Percentiles rank a stretch among this genome's conserved stretches.
Evolutionary conservation across 2,888 invertebrate genomes (phyloP).

Genomic region (Xestia sexstrigata): DNA sequence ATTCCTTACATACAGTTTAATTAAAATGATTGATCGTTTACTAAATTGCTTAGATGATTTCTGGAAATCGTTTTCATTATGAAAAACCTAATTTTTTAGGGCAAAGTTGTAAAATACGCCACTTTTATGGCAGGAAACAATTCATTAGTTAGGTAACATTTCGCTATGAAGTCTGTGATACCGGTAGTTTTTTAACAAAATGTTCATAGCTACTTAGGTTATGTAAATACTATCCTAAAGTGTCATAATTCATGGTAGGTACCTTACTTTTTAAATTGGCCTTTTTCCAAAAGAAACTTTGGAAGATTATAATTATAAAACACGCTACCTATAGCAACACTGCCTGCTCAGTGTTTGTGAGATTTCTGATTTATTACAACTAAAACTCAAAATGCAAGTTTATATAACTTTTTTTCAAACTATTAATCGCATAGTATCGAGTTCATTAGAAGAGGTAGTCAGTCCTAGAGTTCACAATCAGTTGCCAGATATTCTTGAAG

Average conservation of each 20-base stretch:
- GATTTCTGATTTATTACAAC: slow-evolving; percentile 62
- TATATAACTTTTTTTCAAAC: slow-evolving; percentile 30
- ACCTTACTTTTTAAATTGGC: slow-evolving; percentile 73
- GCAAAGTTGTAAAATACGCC: not conserved
- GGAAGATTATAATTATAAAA: slow-evolving; percentile 53
- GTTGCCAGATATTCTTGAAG: slow-evolving; percentile 28
- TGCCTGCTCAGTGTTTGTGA: slow-evolving; percentile 48
- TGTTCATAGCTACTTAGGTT: slow-evolving; percentile 29
- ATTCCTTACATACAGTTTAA: slow-evolving; percentile 19
- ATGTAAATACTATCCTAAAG: slow-evolving; percentile 40
- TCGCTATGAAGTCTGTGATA: slow-evolving; percentile 8
- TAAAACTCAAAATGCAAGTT: slow-evolving; percentile 51
- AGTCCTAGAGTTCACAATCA: too few species aligned
- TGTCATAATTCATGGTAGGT: slow-evolving; percentile 26
- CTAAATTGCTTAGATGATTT: slow-evolving; percentile 14
- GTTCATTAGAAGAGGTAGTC: slow-evolving; percentile 4
- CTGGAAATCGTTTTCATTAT: slow-evolving; percentile 11
- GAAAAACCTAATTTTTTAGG: slow-evolving; percentile 13
- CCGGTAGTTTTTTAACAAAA: slow-evolving; percentile 14
- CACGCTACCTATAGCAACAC: slow-evolving; percentile 18
- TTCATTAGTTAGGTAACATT: not conserved
- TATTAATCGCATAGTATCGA: slow-evolving; percentile 16
- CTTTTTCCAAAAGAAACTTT: slow-evolving; percentile 70
- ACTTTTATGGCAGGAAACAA: not conserved
- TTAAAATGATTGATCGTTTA: slow-evolving; percentile 45